Evolutionary conservation across 1,140 invertebrate species (phyloP).

Genomic region (Zaprionus lachaisei): DNA sequence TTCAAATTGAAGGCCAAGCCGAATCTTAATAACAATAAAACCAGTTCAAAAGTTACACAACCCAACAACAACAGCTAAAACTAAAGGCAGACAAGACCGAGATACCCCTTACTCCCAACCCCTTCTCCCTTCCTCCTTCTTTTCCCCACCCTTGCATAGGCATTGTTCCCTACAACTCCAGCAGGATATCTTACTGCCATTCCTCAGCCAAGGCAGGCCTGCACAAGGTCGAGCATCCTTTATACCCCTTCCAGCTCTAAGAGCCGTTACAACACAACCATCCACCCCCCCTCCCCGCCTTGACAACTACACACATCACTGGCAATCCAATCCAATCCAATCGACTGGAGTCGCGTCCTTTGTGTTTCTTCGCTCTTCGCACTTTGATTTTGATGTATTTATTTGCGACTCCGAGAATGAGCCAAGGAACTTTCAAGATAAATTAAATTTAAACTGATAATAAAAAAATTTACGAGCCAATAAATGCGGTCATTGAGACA

Average conservation of each 20-base stretch:
- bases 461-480: conserved; percentile 81
- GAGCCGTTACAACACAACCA: too few species aligned
- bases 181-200: neutral
- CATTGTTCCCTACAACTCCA: neutral
- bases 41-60: conserved; percentile 55
- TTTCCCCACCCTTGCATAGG: neutral
- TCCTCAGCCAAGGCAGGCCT: too few species aligned
- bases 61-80: conserved; percentile 40
- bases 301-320: conserved; percentile 25
- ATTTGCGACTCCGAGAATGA: conserved; percentile 48
- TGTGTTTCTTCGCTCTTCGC: conserved; percentile 1
- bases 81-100: conserved; percentile 31
- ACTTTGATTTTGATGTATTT: conserved; percentile 76
- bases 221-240: neutral
- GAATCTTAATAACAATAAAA: conserved; percentile 78
- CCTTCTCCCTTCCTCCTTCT: too few species aligned
- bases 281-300: too few species aligned
- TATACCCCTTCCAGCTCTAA: too few species aligned
- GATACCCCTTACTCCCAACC: neutral
- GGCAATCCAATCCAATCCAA: neutral
- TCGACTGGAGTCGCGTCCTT: neutral
- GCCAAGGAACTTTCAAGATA: conserved; percentile 51
- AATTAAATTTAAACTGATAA: conserved; percentile 82
- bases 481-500: conserved; percentile 55
- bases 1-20: conserved; percentile 73